Percentiles rank a stretch among this genome's conserved stretches.
phyloP scores from a whole-genome alignment of 2,888 invertebrate genomes.

The Nomada ruficornis region DNA sequence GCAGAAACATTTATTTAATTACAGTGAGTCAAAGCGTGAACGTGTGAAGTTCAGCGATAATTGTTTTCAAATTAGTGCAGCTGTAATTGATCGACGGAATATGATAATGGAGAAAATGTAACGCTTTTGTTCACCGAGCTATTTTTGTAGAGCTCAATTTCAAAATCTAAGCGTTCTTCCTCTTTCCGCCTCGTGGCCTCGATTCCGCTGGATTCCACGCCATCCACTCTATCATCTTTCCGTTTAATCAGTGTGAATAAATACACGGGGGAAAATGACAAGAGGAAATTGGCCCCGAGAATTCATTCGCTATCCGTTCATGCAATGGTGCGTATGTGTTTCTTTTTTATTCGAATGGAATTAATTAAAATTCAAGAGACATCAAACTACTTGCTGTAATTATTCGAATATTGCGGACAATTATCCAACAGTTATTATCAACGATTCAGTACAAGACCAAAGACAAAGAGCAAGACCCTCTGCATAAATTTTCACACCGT shows the following conservation, averaged over 20 bases:
- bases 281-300: constrained; percentile 5
- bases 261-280: constrained; percentile 22
- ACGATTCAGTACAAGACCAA: no score
- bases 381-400: no score
- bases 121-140: constrained; percentile 22
- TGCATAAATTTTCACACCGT: no score
- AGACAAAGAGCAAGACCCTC: no score
- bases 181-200: constrained; percentile 66
- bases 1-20: no score
- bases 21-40: no score
- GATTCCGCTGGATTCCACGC: constrained; percentile 63
- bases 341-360: no score
- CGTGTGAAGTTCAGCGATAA: no score
- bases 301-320: not conserved
- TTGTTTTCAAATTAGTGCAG: not conserved
- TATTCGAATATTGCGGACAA: no score
- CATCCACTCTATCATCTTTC: constrained; percentile 48
- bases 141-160: constrained; percentile 48
- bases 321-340: not conserved
- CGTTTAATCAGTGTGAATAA: constrained; percentile 47
- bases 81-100: not conserved
- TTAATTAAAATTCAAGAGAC: no score
- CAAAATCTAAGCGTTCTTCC: constrained; percentile 55
- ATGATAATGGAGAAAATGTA: not conserved
- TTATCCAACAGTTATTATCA: no score